A percentile compares a stretch with the other conserved stretches of the same genome.
Conservation (phyloP, 1,140 invertebrate species). For the Akabosia matsudoensis region DNA sequence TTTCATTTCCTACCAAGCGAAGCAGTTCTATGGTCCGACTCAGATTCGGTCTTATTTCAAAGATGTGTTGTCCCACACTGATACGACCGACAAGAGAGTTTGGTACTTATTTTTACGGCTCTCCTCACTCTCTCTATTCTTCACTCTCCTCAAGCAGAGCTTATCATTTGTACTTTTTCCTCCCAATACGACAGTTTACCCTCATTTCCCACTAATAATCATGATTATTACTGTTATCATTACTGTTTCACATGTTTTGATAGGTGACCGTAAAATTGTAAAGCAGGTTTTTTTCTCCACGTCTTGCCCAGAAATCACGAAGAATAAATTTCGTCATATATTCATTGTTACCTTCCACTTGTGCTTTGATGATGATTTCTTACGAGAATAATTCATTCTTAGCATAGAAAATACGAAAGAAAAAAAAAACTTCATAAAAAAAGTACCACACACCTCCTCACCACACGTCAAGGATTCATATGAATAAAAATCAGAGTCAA, state of each 20-base stretch:
- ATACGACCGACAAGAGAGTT: too few species aligned
- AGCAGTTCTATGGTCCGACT: background rate
- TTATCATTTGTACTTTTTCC: background rate
- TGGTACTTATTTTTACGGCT: background rate
- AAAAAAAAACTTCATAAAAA: background rate
- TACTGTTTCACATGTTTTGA: conserved; percentile 21
- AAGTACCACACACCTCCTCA: background rate
- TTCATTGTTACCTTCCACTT: too few species aligned
- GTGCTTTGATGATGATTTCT: too few species aligned
- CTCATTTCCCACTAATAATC: background rate
- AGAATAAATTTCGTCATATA: background rate
- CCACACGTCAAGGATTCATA: background rate
- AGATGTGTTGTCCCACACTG: too few species aligned
- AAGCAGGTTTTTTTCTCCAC: conserved; percentile 1
- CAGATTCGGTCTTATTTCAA: background rate
- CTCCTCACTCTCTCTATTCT: too few species aligned
- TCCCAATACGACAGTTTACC: background rate
- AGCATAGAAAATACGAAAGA: too few species aligned
- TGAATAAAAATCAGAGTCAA: conserved; percentile 19
- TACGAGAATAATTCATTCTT: too few species aligned
- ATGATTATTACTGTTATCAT: conserved; percentile 19
- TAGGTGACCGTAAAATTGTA: conserved; percentile 21
- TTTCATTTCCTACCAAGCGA: background rate
- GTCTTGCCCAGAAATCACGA: background rate
- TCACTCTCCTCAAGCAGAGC: background rate